These are phyloP conservation scores for Psettodes erumei DNA, from an alignment of 2,113 vertebrate species.

Conservation along the genomic window DNA sequence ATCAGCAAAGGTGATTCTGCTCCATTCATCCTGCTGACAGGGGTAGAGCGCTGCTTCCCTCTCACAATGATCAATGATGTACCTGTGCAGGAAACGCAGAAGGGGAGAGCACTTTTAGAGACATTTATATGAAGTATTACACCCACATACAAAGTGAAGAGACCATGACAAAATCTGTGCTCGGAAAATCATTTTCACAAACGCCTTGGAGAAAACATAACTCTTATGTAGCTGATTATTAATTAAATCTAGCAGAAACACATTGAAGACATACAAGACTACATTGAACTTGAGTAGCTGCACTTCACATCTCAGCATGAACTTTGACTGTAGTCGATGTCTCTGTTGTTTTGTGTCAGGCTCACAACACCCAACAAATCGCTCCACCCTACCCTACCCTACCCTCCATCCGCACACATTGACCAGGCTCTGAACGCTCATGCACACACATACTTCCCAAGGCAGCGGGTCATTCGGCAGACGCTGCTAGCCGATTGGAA, in stretches of 20 bases:
- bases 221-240: neutral
- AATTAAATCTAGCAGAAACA: neutral
- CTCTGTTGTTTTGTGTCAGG: constrained; percentile 37
- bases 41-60: constrained; percentile 81
- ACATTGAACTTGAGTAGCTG: neutral
- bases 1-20: constrained; percentile 85
- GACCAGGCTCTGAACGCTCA: constrained; percentile 32
- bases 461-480: constrained; percentile 75
- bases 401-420: constrained; percentile 24
- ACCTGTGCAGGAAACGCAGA: constrained; percentile 75
- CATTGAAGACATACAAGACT: neutral
- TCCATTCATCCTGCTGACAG: constrained; percentile 88
- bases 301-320: constrained; percentile 19
- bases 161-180: neutral
- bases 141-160: neutral
- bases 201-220: neutral
- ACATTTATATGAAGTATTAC: constrained; percentile 6
- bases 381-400: no score
- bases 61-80: constrained; percentile 85
- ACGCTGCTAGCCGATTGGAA: constrained; percentile 73
- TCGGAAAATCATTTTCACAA: neutral
- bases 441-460: constrained; percentile 58
- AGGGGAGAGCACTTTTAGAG: neutral
- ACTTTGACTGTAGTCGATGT: constrained; percentile 37
- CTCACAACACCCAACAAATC: constrained; percentile 24